Percentiles rank a stretch among this genome's conserved stretches.
Evolutionary conservation across 2,113 vertebrate genomes (phyloP).

Genomic region (Pachypanchax playfairii): DNA sequence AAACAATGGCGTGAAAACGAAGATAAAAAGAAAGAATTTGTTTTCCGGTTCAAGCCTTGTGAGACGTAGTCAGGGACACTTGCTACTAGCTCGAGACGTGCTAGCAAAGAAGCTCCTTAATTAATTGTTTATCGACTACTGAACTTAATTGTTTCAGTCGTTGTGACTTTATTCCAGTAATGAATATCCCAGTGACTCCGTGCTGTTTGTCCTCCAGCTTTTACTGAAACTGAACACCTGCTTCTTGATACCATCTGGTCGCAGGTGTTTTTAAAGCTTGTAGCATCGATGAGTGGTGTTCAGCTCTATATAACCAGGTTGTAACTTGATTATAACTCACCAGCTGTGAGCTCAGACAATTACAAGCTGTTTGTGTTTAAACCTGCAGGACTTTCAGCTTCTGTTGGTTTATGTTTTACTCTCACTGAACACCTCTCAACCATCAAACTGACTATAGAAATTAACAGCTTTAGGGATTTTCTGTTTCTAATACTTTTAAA

Average conservation of each 20-base stretch:
- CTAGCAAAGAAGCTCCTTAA: conserved; percentile 33
- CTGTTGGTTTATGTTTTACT: not conserved
- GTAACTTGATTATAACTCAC: conserved; percentile 19
- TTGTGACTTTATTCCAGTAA: not conserved
- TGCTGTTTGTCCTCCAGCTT: not conserved
- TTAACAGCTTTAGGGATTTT: no score
- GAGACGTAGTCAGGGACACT: not conserved
- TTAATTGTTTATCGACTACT: not conserved
- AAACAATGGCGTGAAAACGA: no score
- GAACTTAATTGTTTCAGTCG: not conserved
- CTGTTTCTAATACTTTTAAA: no score
- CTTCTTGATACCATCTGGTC: conserved; percentile 54
- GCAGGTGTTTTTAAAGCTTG: conserved; percentile 49
- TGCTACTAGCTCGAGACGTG: conserved; percentile 43
- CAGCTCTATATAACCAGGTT: not conserved
- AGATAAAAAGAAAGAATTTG: not conserved
- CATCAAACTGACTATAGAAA: no score
- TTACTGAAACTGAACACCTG: conserved; percentile 48
- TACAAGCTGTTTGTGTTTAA: not conserved
- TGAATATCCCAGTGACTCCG: not conserved
- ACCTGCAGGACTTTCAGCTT: not conserved
- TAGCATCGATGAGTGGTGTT: not conserved
- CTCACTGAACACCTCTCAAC: no score
- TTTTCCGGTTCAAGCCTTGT: not conserved
- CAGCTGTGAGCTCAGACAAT: conserved; percentile 26